A percentile compares a stretch with the other conserved stretches of the same genome.
Evolutionary conservation across 2,113 vertebrate species (phyloP).

Genomic region (Sylvilagus bachmani): DNA sequence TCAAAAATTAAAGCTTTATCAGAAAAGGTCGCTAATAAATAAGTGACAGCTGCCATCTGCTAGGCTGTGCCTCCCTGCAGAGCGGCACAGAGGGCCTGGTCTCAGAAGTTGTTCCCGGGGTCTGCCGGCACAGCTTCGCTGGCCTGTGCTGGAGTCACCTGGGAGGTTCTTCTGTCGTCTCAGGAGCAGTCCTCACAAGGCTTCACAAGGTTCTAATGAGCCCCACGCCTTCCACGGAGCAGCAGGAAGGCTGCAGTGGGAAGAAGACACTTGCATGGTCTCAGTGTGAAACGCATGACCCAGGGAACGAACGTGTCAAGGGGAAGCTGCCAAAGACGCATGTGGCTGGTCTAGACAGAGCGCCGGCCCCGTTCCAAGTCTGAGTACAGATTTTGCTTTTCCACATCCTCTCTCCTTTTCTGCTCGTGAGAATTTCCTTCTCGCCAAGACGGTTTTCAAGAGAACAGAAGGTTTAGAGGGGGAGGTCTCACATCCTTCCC

Average conservation of each 20-base stretch:
- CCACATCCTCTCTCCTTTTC: background rate
- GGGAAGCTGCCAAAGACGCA: background rate
- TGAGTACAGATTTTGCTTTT: background rate
- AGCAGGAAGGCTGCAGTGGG: background rate
- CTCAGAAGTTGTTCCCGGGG: constrained; percentile 22
- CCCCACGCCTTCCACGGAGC: background rate
- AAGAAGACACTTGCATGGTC: background rate
- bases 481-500: background rate
- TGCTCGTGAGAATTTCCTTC: background rate
- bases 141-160: constrained; percentile 46
- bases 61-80: constrained; percentile 50
- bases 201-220: constrained; percentile 42
- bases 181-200: background rate
- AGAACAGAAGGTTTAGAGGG: background rate
- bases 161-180: constrained; percentile 22
- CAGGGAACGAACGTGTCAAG: fast-evolving
- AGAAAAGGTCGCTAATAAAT: constrained; percentile 81
- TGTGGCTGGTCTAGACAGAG: too few relatives aligned
- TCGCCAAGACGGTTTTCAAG: background rate
- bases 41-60: constrained; percentile 72
- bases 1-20: constrained; percentile 66
- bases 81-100: background rate
- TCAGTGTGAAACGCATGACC: background rate
- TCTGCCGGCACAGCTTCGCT: constrained; percentile 60
- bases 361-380: background rate